Percentiles rank a stretch among this genome's conserved stretches.
These are phyloP conservation scores for Reticulitermes speratus DNA, from an alignment of 1,140 invertebrate genomes.

Conservation along the genomic window DNA sequence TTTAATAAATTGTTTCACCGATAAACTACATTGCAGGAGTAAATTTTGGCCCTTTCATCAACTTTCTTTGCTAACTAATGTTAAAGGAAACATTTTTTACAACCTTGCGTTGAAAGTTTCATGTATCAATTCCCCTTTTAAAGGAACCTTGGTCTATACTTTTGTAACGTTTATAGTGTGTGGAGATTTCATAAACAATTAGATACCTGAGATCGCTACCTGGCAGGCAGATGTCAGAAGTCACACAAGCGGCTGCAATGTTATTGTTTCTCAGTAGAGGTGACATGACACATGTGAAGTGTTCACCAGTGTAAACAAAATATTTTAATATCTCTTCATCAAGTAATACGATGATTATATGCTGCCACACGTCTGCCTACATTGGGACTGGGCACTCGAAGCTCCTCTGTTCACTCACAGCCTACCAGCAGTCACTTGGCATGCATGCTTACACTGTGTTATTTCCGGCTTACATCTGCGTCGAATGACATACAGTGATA, in stretches of 20 bases:
- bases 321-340: conserved; percentile 8
- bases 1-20: too few relatives aligned
- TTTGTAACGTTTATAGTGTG: not conserved
- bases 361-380: not conserved
- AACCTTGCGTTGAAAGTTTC: too few relatives aligned
- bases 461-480: not conserved
- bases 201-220: not conserved
- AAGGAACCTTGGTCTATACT: not conserved
- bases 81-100: too few relatives aligned
- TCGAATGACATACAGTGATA: not conserved
- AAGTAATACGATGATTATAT: conserved; percentile 5
- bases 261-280: not conserved
- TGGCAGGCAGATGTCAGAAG: not conserved
- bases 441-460: not conserved
- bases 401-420: not conserved
- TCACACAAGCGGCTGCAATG: not conserved
- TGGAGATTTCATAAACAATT: not conserved
- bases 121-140: too few relatives aligned
- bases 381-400: not conserved
- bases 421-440: not conserved
- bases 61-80: too few relatives aligned
- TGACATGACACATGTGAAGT: not conserved
- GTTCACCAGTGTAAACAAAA: conserved; percentile 6
- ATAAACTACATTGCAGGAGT: too few relatives aligned
- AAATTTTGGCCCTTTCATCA: too few relatives aligned